Evolutionary conservation across 2,888 invertebrate species (phyloP).

Genomic region (Allophyes oxyacanthae): DNA sequence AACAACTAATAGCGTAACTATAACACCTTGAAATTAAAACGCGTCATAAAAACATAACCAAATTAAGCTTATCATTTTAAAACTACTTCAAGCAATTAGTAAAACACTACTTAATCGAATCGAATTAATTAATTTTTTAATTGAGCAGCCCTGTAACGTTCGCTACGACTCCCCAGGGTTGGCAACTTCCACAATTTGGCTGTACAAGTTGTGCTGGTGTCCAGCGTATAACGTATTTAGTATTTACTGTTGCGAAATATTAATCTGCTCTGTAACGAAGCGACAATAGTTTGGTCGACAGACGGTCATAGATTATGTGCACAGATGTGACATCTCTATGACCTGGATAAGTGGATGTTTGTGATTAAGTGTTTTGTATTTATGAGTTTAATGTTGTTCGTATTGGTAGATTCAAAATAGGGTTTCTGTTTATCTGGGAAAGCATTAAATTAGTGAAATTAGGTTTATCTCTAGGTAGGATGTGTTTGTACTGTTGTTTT

Average conservation of each 20-base stretch:
- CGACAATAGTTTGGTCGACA: constrained; percentile 75
- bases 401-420: neutral
- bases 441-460: no score
- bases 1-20: constrained; percentile 2
- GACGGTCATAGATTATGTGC: constrained; percentile 65
- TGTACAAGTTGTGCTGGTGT: constrained; percentile 79
- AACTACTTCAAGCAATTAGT: constrained; percentile 45
- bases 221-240: constrained; percentile 86
- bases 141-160: constrained; percentile 60
- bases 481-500: no score
- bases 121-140: constrained; percentile 56
- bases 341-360: neutral
- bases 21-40: constrained; percentile 15
- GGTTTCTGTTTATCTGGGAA: no score
- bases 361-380: neutral
- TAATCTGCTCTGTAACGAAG: constrained; percentile 84
- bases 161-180: constrained; percentile 73
- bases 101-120: constrained; percentile 50
- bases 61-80: constrained; percentile 44
- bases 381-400: no score
- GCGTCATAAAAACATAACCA: constrained; percentile 24
- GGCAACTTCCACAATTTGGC: constrained; percentile 85
- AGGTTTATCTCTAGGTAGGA: no score
- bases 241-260: constrained; percentile 88
- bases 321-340: constrained; percentile 55